A percentile compares a stretch with the other conserved stretches of the same genome.
These are phyloP conservation scores for Podarcis muralis DNA, from an alignment of 2,113 vertebrate genomes.

Conservation along the genomic window DNA sequence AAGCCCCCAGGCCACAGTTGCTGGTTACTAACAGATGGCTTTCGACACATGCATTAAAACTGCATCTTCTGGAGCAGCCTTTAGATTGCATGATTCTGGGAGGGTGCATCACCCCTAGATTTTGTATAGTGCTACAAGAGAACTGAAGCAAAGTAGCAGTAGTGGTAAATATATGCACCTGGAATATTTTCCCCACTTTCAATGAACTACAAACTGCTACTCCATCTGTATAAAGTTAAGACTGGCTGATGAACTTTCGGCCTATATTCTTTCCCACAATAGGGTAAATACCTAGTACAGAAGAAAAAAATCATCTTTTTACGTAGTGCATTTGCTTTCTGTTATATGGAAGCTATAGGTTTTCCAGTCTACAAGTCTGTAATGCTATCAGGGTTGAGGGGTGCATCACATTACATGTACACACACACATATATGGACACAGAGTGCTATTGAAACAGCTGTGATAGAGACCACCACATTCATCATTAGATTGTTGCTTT, in stretches of 20 bases:
- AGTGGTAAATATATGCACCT: not conserved
- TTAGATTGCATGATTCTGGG: not conserved
- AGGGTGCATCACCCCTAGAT: not conserved
- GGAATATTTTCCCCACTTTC: not conserved
- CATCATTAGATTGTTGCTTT: slow-evolving; percentile 50
- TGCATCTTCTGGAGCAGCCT: not conserved
- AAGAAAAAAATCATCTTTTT: slow-evolving; percentile 3
- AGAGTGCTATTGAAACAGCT: slow-evolving; percentile 19
- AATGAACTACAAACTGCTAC: not conserved
- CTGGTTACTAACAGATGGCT: not conserved
- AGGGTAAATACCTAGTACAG: not conserved
- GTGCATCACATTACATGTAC: slow-evolving; percentile 47
- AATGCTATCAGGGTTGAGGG: slow-evolving; percentile 17
- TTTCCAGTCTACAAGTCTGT: slow-evolving; percentile 32
- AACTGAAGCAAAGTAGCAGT: not conserved
- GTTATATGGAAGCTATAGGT: slow-evolving; percentile 17
- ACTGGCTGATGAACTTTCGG: not conserved
- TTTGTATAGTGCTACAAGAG: not conserved
- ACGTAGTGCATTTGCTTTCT: not conserved
- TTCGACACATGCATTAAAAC: no score
- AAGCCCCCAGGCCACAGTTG: not conserved
- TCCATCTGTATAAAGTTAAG: not conserved
- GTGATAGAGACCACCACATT: slow-evolving; percentile 42
- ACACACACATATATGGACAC: rapidly evolving
- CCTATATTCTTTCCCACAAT: not conserved